These are phyloP conservation scores for Tauraco erythrolophus DNA, from an alignment of 2,113 vertebrate species.

Conservation along the genomic window DNA sequence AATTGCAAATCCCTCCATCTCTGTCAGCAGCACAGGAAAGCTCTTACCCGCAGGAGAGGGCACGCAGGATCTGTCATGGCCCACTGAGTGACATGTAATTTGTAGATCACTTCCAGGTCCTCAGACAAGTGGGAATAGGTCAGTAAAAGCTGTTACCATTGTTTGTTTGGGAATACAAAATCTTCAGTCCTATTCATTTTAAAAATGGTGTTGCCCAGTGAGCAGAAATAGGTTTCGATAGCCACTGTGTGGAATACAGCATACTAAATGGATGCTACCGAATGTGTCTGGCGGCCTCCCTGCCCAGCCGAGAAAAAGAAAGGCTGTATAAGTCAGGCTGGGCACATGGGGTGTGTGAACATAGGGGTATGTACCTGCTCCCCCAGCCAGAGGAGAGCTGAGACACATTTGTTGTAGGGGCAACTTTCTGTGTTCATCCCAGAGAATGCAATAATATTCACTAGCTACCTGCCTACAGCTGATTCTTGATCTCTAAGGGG, in stretches of 20 bases:
- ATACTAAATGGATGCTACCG: background rate
- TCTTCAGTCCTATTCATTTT: background rate
- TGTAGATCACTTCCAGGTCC: background rate
- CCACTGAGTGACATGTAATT: background rate
- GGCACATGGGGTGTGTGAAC: background rate
- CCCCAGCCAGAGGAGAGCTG: background rate
- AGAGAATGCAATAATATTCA: background rate
- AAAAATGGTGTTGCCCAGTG: background rate
- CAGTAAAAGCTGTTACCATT: background rate
- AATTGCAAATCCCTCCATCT: rapidly evolving
- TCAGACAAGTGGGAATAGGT: background rate
- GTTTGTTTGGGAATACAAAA: background rate
- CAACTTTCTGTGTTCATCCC: background rate
- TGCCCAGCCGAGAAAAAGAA: background rate
- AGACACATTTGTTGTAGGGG: background rate
- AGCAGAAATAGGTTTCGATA: background rate
- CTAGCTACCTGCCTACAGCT: background rate
- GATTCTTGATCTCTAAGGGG: background rate
- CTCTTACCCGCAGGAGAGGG: background rate
- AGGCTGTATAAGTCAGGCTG: background rate
- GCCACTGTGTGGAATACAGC: background rate
- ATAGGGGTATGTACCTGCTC: background rate
- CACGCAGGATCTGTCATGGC: background rate
- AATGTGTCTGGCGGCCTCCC: background rate
- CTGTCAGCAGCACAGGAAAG: background rate